Evolutionary conservation across 2,888 invertebrate species (phyloP).

Genomic region (Thecocarcelia acutangulata): DNA sequence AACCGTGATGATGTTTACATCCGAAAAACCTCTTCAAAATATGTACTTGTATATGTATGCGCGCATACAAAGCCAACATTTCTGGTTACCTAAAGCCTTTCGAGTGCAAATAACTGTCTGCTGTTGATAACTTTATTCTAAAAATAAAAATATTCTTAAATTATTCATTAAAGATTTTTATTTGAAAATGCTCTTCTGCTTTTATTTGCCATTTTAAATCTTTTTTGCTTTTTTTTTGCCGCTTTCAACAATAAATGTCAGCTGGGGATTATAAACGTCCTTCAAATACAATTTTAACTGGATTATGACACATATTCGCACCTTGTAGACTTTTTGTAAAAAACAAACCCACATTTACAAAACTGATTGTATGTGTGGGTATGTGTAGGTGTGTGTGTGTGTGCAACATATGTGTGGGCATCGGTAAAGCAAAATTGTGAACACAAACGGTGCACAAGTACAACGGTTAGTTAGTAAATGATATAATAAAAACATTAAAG

Average conservation of each 20-base stretch:
- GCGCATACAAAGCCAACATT: no score
- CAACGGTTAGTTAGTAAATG: constrained; percentile 51
- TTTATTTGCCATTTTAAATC: constrained; percentile 49
- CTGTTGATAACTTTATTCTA: neutral
- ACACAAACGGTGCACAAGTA: constrained; percentile 6
- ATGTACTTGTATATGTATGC: no score
- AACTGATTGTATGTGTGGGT: constrained; percentile 1
- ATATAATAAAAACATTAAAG: constrained; percentile 61
- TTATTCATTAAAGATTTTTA: constrained; percentile 23
- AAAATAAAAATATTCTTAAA: constrained; percentile 1
- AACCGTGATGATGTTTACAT: no score
- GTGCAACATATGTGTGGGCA: neutral
- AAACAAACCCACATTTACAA: constrained; percentile 2
- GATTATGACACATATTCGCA: constrained; percentile 62
- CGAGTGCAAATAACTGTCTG: neutral
- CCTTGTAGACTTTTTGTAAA: constrained; percentile 50
- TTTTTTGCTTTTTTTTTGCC: constrained; percentile 41
- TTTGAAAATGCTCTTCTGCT: neutral
- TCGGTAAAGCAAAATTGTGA: neutral
- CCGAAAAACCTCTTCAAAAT: no score
- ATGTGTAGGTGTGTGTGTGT: neutral
- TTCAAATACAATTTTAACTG: constrained; percentile 64
- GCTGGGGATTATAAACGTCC: constrained; percentile 60
- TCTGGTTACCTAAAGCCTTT: neutral
- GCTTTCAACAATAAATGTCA: constrained; percentile 61